Base-by-base conservation (phyloP, 1,140 invertebrate genomes). In the Meloidogyne chitwoodi region DNA sequence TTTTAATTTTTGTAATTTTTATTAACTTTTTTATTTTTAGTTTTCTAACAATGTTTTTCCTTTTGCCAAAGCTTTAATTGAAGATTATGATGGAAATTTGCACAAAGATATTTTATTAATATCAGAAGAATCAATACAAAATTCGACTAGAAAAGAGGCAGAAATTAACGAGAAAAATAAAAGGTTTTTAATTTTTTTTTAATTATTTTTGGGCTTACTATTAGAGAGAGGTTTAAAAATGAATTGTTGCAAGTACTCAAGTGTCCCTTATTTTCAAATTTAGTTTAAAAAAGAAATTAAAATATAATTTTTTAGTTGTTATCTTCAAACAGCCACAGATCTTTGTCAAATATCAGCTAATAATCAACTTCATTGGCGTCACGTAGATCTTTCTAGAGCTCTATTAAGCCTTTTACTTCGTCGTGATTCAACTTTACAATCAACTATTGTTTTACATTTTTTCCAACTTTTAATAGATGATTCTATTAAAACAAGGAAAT, bases 331-430 rank as follows among this genome's bases (percentile, higher is more conserved):
- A 12, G 48, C 71, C 14, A 29, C 34, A 14, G 10, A 11, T 5
- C 48, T 73, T 1, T 38, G 26, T 31, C 19, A 68, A 38, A 65
- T 84, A 0, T 64, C 75, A 2, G 56, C 34, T 16, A 75, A 85
- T 63, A 68, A 76, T 19, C 68, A 75, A 12, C 81, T 86, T 64
- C 92, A 93, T 87, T 94, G 93, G 93, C 89, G 93, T 26, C 92
- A 93, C 82, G 89, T 92, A 70, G 89, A 92, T 66, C 91, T 94
- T 85, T 91, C 91, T 26, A 90, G 93, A 82, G 90, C 90, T 63
- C 91, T 95, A 84, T 88, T 95, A 8, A 89, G 89, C 12, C 87
- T 91, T 61, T 89, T 94, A 34, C 89, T 93, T 1, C 91, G 93
- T 79, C 89, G 91, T 8, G 92, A 94, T 85, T 89, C 92, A 8